A percentile compares a stretch with the other conserved stretches of the same genome.
These are phyloP conservation scores for Takifugu rubripes DNA, from an alignment of 2,797 vertebrate species.

Conservation along the genomic window DNA sequence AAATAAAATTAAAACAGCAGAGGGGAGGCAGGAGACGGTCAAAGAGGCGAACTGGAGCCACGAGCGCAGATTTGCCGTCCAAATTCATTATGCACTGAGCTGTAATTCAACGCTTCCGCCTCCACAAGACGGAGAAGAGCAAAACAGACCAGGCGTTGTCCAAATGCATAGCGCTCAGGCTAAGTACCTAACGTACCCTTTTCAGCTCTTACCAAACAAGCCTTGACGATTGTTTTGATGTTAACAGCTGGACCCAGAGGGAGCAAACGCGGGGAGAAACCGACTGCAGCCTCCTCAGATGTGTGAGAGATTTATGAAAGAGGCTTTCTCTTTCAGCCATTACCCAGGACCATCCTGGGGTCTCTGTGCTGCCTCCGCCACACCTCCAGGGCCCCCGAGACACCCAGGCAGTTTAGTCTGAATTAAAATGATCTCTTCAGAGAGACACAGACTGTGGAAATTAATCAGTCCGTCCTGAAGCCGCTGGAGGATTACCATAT, in stretches of 20 bases:
- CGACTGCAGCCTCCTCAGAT: conserved; percentile 24
- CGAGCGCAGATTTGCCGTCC: conserved; percentile 48
- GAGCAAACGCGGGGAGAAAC: conserved; percentile 8
- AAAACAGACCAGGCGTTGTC: conserved; percentile 34
- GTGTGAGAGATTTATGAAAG: no score
- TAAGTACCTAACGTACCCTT: conserved; percentile 31
- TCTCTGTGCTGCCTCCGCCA: conserved; percentile 18
- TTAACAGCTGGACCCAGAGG: conserved; percentile 40
- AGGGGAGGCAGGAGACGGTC: conserved; percentile 46
- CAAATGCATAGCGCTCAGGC: conserved; percentile 35
- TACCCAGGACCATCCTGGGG: conserved; percentile 28
- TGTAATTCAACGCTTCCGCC: conserved; percentile 38
- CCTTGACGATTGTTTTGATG: conserved; percentile 37
- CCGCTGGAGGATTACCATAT: conserved; percentile 30
- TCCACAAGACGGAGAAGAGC: conserved; percentile 34
- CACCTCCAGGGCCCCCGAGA: conserved; percentile 24
- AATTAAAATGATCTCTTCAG: conserved; percentile 50
- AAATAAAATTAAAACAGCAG: conserved; percentile 50
- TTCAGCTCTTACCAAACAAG: conserved; percentile 18
- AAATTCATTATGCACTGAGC: conserved; percentile 35
- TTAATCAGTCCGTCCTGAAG: conserved; percentile 41
- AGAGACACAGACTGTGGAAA: conserved; percentile 27
- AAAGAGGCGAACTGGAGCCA: conserved; percentile 49
- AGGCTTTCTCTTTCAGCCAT: conserved; percentile 20
- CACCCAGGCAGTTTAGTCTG: conserved; percentile 27